Base-by-base conservation (phyloP, 2,113 vertebrate genomes). In the Ivindomyrus marchei region DNA sequence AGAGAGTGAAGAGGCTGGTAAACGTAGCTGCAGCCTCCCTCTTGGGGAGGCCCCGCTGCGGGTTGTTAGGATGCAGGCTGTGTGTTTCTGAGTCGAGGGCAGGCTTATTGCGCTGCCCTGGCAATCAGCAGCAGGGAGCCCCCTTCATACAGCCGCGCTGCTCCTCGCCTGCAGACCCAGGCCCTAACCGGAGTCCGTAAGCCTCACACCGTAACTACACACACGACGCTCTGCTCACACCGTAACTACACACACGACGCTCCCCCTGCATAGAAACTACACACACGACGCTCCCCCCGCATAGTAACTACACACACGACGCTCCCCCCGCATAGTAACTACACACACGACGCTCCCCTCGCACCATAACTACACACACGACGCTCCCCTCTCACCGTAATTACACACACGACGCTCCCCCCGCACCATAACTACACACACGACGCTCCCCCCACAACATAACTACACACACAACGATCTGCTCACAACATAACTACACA, bases 41-140 rank as follows among this genome's bases (percentile, higher is more conserved):
- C n/a, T 36, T 66, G 58, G 90, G 94, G 93, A 93, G 88, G 90
- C 94, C 93, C 92, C 66, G 92, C 94, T 93, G 92, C 90, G 93
- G 94, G 91, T 94, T 94, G 95, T 96, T 95, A 94, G 94, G 94
- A 95, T 96, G 95, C 94, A 95, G 94, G 93, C 94, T 94, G 94
- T 93, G 94, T 94, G 94, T 93, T 94, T 94, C 93, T 94, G 93
- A 94, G 94, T 94, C 94, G 94, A 94, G 94, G 94, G 93, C 93
- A 94, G 94, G 91, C 91, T 93, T 94, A 93, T 94, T 92, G 92
- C 87, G 31, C 92, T 80, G 86, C 89, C 91, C 93, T 92, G 91
- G 93, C 92, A 94, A 93, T 95, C 58, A 42, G 62, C 42, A 74
- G 3, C 53, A 17, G 42, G 21, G 87, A 88, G 50, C 24, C 31